phyloP scores from a whole-genome alignment of 1,140 invertebrate species.

The Bradysia coprophila region DNA sequence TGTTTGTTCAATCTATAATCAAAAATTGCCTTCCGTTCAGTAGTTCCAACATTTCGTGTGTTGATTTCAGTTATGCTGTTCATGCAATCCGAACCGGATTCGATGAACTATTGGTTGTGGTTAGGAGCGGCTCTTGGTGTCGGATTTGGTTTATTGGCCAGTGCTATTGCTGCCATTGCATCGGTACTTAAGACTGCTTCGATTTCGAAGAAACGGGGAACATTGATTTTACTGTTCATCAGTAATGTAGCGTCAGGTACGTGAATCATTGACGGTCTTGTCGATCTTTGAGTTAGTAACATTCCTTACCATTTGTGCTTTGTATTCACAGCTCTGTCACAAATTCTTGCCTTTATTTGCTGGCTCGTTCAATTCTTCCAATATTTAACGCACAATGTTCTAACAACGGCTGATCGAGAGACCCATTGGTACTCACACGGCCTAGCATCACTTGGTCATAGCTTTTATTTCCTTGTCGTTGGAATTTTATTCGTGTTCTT shows the following conservation, averaged over 20 bases:
- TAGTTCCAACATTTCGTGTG: neutral
- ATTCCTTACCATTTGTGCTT: too few species aligned
- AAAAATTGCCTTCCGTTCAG: neutral
- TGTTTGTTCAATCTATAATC: too few species aligned
- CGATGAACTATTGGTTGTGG: conserved; percentile 20
- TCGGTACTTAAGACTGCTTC: conserved; percentile 20
- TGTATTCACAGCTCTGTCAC: conserved; percentile 11
- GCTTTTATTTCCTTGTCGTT: conserved; percentile 19
- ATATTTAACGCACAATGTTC: conserved; percentile 19
- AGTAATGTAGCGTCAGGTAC: conserved; percentile 12
- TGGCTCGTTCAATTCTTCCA: conserved; percentile 22
- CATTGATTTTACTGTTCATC: conserved; percentile 17
- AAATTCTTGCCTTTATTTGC: conserved; percentile 17
- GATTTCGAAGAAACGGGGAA: conserved; percentile 15
- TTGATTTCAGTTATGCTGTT: conserved; percentile 5
- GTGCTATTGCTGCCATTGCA: conserved; percentile 18
- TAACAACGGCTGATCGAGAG: conserved; percentile 14
- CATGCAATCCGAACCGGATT: conserved; percentile 14
- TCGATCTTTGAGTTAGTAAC: too few species aligned
- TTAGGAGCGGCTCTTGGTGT: conserved; percentile 17
- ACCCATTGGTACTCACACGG: conserved; percentile 17
- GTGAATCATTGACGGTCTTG: too few species aligned
- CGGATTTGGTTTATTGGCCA: conserved; percentile 16
- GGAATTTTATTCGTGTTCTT: conserved; percentile 17
- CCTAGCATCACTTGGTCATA: conserved; percentile 18